A percentile compares a stretch with the other conserved stretches of the same genome.
Evolutionary conservation across 2,888 invertebrate genomes (phyloP).

Genomic region (Pseudolycoriella hygida): DNA sequence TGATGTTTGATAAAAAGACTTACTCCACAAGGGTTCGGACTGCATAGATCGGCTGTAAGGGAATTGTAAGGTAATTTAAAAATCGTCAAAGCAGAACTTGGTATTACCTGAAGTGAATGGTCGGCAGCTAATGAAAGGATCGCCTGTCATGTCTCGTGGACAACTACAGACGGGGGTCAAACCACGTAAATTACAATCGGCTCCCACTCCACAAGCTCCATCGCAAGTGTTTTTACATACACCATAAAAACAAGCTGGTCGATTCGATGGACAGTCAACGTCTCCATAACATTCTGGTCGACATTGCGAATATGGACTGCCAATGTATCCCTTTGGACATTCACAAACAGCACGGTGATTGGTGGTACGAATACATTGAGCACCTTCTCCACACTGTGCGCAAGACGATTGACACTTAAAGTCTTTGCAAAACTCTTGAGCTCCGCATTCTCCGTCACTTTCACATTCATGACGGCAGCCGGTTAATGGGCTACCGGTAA

Average conservation of each 20-base stretch:
- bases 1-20: conserved; percentile 16
- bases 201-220: conserved; percentile 60
- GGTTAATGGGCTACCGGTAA: conserved; percentile 40
- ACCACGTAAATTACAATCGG: conserved; percentile 61
- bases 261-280: conserved; percentile 56
- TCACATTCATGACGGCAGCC: conserved; percentile 77
- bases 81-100: neutral
- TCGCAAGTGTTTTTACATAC: conserved; percentile 71
- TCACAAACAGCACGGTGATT: conserved; percentile 56
- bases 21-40: conserved; percentile 72
- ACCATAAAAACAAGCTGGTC: conserved; percentile 65
- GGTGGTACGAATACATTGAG: conserved; percentile 55
- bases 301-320: conserved; percentile 59
- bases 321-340: conserved; percentile 41
- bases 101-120: conserved; percentile 58
- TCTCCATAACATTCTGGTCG: conserved; percentile 65
- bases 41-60: conserved; percentile 59
- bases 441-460: conserved; percentile 51
- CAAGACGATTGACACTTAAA: conserved; percentile 65
- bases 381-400: conserved; percentile 56
- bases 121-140: conserved; percentile 66
- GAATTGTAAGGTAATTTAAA: neutral
- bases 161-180: conserved; percentile 74
- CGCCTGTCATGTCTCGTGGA: conserved; percentile 71
- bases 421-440: conserved; percentile 50